Percentiles rank a stretch among this genome's conserved stretches.
phyloP scores from a whole-genome alignment of 2,113 vertebrate species.

The Chlamydotis undulata region DNA sequence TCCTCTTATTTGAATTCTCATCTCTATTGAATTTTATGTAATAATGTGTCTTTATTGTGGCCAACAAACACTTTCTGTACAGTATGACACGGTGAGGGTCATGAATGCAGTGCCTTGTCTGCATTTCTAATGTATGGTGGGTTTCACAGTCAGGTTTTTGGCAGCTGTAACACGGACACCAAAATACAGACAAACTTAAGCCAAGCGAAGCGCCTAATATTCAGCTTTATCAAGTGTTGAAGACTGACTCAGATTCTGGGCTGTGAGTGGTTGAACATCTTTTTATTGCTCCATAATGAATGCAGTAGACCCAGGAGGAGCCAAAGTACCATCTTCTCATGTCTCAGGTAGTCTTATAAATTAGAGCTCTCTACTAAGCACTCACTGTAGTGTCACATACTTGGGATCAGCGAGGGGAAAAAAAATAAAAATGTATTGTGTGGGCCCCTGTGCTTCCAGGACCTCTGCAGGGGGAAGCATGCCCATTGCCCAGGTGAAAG shows the following conservation, averaged over 20 bases:
- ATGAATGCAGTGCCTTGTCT: not conserved
- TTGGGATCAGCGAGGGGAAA: not conserved
- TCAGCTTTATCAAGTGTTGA: conserved; percentile 17
- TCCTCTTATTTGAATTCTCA: not conserved
- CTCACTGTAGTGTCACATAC: not conserved
- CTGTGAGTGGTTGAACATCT: conserved; percentile 11
- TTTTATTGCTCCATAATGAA: conserved; percentile 38
- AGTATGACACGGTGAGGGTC: not conserved
- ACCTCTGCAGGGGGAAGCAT: not conserved
- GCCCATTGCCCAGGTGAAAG: not conserved
- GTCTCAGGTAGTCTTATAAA: conserved; percentile 20
- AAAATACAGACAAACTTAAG: conserved; percentile 5
- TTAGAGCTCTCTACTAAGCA: not conserved
- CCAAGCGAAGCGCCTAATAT: conserved; percentile 14
- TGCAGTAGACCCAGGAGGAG: conserved; percentile 36
- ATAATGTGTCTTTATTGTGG: not conserved
- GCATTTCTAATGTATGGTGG: not conserved
- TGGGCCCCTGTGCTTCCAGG: not conserved
- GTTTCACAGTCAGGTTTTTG: not conserved
- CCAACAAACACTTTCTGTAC: not conserved
- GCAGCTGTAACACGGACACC: not conserved
- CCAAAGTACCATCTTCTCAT: not conserved
- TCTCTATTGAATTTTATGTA: not conserved
- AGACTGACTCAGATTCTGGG: conserved; percentile 36
- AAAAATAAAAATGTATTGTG: not conserved